Percentiles rank a stretch among this genome's conserved stretches.
Evolutionary conservation across 2,113 vertebrate genomes (phyloP).

Genomic region (Scalopus aquaticus): DNA sequence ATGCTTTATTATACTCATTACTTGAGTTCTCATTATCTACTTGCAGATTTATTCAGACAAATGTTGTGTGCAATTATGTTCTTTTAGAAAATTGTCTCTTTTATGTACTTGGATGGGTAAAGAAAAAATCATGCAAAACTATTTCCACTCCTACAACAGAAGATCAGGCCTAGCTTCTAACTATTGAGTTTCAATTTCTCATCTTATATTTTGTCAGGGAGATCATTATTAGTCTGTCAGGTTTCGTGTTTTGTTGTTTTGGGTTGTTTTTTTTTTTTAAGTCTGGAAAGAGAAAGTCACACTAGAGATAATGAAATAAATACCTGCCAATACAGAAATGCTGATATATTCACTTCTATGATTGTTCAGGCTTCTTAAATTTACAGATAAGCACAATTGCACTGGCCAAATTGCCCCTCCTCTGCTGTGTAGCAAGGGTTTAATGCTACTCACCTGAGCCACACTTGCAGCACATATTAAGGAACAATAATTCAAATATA

Average conservation of each 20-base stretch:
- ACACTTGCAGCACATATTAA: background rate
- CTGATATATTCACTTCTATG: background rate
- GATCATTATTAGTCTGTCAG: conserved; percentile 52
- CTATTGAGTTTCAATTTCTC: conserved; percentile 70
- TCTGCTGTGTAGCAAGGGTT: background rate
- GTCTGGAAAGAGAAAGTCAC: background rate
- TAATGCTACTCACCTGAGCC: background rate
- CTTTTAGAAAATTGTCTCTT: conserved; percentile 83
- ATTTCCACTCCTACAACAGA: conserved; percentile 67
- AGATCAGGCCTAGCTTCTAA: conserved; percentile 71
- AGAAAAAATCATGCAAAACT: conserved; percentile 77
- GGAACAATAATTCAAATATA: background rate
- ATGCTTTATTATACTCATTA: conserved; percentile 82
- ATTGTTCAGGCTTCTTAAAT: conserved; percentile 31
- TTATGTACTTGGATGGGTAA: conserved; percentile 80
- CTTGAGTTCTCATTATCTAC: conserved; percentile 83
- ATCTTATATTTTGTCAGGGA: conserved; percentile 56
- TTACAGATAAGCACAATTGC: background rate
- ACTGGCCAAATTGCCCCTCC: background rate
- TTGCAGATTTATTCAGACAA: conserved; percentile 83
- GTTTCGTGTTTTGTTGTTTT: background rate
- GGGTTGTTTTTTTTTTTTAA: background rate
- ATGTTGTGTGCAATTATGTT: conserved; percentile 83
- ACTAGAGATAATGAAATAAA: background rate
- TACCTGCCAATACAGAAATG: background rate